Conservation (phyloP, 1,140 invertebrate genomes). For the Procambarus clarkii region DNA sequence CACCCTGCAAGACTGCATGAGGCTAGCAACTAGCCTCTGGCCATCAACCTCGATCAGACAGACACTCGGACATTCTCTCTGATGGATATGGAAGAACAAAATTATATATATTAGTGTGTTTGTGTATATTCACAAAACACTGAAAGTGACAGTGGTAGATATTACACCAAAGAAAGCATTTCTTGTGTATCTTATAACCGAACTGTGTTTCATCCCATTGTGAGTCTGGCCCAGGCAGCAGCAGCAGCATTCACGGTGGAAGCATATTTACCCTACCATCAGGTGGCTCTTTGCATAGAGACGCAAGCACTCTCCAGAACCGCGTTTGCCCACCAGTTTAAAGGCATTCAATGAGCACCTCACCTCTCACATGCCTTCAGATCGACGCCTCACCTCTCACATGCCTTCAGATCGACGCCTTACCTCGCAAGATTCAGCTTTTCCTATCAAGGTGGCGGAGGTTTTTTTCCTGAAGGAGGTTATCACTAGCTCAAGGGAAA, state of each 20-base stretch:
- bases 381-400: not conserved
- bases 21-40: no score
- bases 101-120: no score
- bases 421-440: not conserved
- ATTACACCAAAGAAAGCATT: not conserved
- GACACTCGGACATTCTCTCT: no score
- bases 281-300: not conserved
- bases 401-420: not conserved
- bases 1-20: no score
- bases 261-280: not conserved
- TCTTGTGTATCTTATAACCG: not conserved
- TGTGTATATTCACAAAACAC: not conserved
- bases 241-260: not conserved
- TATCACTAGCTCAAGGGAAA: not conserved
- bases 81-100: no score
- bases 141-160: not conserved
- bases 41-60: no score
- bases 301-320: not conserved
- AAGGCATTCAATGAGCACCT: not conserved
- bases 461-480: not conserved
- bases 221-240: not conserved
- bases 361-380: not conserved
- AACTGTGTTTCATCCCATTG: not conserved
- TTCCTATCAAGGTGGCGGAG: not conserved
- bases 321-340: not conserved